phyloP scores from a whole-genome alignment of 2,888 invertebrate genomes.

The Mesoligia furuncula region DNA sequence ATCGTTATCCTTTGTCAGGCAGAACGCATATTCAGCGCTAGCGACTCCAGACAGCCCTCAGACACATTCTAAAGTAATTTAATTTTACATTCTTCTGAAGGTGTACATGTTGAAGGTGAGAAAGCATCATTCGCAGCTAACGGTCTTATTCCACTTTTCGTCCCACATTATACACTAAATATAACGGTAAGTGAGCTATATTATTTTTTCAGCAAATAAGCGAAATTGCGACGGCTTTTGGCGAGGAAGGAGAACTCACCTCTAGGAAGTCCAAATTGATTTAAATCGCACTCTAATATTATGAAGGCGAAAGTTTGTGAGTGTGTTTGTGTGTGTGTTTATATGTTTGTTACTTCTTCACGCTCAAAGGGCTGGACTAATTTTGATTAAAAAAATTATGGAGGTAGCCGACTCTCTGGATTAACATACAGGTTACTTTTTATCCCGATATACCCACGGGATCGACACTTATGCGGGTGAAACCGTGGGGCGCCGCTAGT shows the following conservation, averaged over 20 bases:
- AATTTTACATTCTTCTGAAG: slow-evolving; percentile 1
- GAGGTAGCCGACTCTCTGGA: too few relatives aligned
- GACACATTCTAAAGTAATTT: neutral
- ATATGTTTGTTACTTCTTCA: too few relatives aligned
- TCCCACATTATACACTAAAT: slow-evolving; percentile 2
- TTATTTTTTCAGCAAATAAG: neutral
- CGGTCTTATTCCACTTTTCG: neutral
- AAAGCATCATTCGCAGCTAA: neutral
- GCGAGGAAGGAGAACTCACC: neutral
- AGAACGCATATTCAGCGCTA: neutral
- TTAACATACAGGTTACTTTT: too few relatives aligned
- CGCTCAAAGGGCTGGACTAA: too few relatives aligned
- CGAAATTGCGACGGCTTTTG: neutral
- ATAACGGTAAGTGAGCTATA: slow-evolving; percentile 20
- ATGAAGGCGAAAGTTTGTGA: too few relatives aligned
- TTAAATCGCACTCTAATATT: too few relatives aligned
- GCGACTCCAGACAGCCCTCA: neutral
- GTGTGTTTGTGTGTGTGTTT: too few relatives aligned
- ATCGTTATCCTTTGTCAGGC: neutral
- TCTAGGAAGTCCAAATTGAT: neutral
- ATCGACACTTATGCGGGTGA: too few relatives aligned
- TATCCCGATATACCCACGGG: too few relatives aligned
- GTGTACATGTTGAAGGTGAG: slow-evolving; percentile 12
- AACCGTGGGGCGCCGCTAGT: too few relatives aligned
- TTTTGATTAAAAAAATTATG: too few relatives aligned